Evolutionary conservation across 2,888 invertebrate species (phyloP).

Genomic region (Sussaba pulchella): DNA sequence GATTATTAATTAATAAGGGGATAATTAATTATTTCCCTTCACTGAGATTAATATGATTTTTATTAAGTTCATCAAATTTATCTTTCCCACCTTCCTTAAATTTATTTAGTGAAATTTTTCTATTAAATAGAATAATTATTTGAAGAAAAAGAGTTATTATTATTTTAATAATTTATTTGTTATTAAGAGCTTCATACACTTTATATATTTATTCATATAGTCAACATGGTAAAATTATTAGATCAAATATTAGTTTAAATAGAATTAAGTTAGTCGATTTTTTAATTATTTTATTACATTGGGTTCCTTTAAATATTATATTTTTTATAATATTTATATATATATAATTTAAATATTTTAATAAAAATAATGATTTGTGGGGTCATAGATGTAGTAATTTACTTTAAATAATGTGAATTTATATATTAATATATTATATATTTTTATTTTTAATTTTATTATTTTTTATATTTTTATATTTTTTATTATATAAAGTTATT

Average conservation of each 20-base stretch:
- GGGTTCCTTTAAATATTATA: constrained; percentile 88
- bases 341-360: constrained; percentile 88
- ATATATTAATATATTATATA: constrained; percentile 85
- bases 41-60: constrained; percentile 88
- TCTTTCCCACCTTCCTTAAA: constrained; percentile 89
- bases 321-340: constrained; percentile 85
- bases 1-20: constrained; percentile 88
- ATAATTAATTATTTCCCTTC: constrained; percentile 87
- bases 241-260: constrained; percentile 83
- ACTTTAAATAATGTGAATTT: constrained; percentile 82
- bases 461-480: constrained; percentile 64
- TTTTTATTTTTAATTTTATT: constrained; percentile 84
- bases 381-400: constrained; percentile 85
- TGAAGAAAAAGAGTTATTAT: constrained; percentile 85
- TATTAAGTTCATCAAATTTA: constrained; percentile 88
- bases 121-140: constrained; percentile 66
- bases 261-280: constrained; percentile 83
- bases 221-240: constrained; percentile 87
- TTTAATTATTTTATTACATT: constrained; percentile 88
- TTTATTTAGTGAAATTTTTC: constrained; percentile 86
- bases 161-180: constrained; percentile 85
- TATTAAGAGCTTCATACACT: constrained; percentile 89
- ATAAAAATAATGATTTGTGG: constrained; percentile 90
- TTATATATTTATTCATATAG: constrained; percentile 88
- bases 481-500: constrained; percentile 83